A percentile compares a stretch with the other conserved stretches of the same genome.
Evolutionary conservation across 1,140 invertebrate genomes (phyloP).

Genomic region (Scaptomyza graminum): DNA sequence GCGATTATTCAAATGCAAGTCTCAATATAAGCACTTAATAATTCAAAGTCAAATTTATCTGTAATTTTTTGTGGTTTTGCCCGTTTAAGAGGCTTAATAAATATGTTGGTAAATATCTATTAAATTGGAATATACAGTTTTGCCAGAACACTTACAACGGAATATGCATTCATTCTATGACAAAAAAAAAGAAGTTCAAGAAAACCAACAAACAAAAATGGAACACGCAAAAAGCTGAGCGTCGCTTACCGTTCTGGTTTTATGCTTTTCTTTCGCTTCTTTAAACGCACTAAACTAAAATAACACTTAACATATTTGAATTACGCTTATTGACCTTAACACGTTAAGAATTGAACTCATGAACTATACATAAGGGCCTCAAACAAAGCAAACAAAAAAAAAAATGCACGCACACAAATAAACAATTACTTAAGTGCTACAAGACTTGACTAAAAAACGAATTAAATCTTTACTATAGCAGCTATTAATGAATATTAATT

Average conservation of each 20-base stretch:
- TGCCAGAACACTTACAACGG: constrained; percentile 41
- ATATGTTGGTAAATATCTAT: not conserved
- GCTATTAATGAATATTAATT: constrained; percentile 63
- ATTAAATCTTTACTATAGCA: constrained; percentile 50
- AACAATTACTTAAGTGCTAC: constrained; percentile 45
- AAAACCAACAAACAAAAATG: constrained; percentile 31
- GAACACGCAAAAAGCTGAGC: constrained; percentile 30
- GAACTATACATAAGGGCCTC: constrained; percentile 35
- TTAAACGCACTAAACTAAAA: constrained; percentile 65
- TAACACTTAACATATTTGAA: constrained; percentile 77
- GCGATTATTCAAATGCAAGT: constrained; percentile 24
- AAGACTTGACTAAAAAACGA: constrained; percentile 40
- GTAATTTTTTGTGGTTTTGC: not conserved
- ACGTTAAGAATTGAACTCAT: constrained; percentile 66
- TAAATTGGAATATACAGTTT: constrained; percentile 26
- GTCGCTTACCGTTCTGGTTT: constrained; percentile 44
- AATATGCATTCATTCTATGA: constrained; percentile 27
- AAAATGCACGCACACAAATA: constrained; percentile 63
- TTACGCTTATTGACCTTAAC: constrained; percentile 61
- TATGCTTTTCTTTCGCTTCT: constrained; percentile 7
- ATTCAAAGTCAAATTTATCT: not conserved
- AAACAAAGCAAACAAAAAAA: constrained; percentile 28
- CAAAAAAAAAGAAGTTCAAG: constrained; percentile 30
- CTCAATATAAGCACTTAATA: constrained; percentile 23
- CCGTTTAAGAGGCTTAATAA: not conserved